A percentile compares a stretch with the other conserved stretches of the same genome.
Conservation (phyloP, 2,797 vertebrate species). For the Distichodus sexfasciatus region DNA sequence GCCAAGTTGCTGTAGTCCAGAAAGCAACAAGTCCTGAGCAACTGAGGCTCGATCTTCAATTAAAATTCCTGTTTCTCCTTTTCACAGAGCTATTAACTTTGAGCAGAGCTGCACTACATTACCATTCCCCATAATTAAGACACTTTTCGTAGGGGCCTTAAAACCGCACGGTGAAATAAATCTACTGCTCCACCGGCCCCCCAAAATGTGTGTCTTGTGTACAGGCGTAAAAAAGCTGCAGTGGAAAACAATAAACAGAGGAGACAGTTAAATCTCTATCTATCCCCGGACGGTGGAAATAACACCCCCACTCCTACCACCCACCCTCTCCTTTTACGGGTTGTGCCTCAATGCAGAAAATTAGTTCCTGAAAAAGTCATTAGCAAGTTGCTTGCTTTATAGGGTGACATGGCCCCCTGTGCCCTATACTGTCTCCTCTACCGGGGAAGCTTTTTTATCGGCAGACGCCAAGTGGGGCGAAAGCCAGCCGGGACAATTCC, state of each 20-base stretch:
- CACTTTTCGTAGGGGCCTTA: conserved; percentile 32
- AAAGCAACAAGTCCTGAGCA: conserved; percentile 22
- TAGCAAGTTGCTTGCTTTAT: conserved; percentile 75
- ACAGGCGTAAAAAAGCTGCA: conserved; percentile 62
- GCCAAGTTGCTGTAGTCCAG: neutral
- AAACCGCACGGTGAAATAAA: conserved; percentile 47
- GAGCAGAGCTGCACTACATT: conserved; percentile 20
- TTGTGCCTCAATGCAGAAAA: conserved; percentile 71
- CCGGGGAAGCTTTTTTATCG: conserved; percentile 51
- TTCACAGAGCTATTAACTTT: conserved; percentile 34
- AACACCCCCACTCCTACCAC: too few species aligned
- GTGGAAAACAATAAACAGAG: conserved; percentile 67
- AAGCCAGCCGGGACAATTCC: conserved; percentile 49
- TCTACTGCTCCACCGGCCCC: conserved; percentile 51
- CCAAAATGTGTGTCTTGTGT: conserved; percentile 55
- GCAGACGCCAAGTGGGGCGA: conserved; percentile 55
- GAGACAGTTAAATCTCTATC: conserved; percentile 76
- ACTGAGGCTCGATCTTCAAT: conserved; percentile 11
- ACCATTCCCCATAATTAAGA: conserved; percentile 32
- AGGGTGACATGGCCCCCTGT: conserved; percentile 67
- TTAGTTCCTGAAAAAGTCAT: conserved; percentile 79
- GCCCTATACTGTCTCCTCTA: conserved; percentile 60
- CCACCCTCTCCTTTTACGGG: conserved; percentile 72
- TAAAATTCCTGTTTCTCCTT: conserved; percentile 21
- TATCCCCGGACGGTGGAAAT: conserved; percentile 74